Evolutionary conservation across 2,888 invertebrate species (phyloP), one percentile per base, ranked within the genome.

Genomic region (Caenorhabditis becei): DNA sequence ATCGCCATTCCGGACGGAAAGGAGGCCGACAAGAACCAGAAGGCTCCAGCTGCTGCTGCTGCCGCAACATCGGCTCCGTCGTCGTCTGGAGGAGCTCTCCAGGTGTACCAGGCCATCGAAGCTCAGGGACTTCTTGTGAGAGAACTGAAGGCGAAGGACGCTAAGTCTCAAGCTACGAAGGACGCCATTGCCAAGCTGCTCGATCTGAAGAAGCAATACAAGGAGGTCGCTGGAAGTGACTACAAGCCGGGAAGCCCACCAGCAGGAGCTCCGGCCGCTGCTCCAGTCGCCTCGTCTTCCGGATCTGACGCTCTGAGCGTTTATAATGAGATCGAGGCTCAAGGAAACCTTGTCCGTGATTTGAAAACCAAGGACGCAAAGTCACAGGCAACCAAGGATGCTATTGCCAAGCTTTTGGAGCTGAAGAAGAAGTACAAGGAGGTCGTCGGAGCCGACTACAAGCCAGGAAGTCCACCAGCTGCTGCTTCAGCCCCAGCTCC

Each of bases 1-100:
- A 95, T 98, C 91, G 95, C 95, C 88, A 95, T 99, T 88, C 99
- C 99, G 0, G 99, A 99, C 92, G 99, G 66, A 47, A 81, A 78
- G 49, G 67, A 83, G 18, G 11, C 62, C 37, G 77, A 53, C 11
- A 79, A 79, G 28, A 16, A 24, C 16, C 47, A 23, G 8, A 65
- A 59, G 14, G 69, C 71, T n/a, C 23, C 70, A 28, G 32, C 74
- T 53, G 66, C 54, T 11, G 28, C 65, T 0, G 4, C 69, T 16
- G 28, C 65, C 0, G 1, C 69, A 11, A 28, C 79, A 10, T n/a
- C 70, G 35, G 35, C 61, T 1, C 23, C 70, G 14, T 14, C 54
- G 0, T 20, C 44, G 16, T 66, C 56, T 10, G 59, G 54, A 26
- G 59, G 47, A 26, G 72, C 65, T 28, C 66, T 69, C 26, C 67